Evolutionary conservation across 2,113 vertebrate genomes (phyloP), one percentile per base, ranked within the genome.

Genomic region (Myocastor coypus): DNA sequence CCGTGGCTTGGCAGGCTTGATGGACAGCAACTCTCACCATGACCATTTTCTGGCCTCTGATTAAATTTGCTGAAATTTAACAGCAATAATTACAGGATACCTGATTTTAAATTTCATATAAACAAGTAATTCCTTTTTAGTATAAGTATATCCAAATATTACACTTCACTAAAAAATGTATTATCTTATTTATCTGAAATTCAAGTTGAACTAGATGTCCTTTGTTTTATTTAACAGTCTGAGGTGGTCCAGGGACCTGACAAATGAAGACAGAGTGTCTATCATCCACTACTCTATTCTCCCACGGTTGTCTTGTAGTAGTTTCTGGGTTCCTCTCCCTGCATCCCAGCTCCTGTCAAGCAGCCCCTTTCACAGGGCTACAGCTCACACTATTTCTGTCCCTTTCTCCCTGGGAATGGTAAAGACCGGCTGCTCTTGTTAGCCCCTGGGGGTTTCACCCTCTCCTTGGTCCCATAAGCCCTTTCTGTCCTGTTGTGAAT

Each of bases 81-180:
- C 24, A 66, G 37, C 1, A 88, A n/a, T 22, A 57, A 30, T 11
- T 69, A 68, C 17, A 85, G 17, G 22, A 86, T 32, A 32, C 3
- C 3, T 9, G 52, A 52, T 78, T 75, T 69, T 68, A 88, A 91
- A 95, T 88, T 94, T 77, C 52, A 77, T 28, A 59, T 64, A 46
- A 83, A 81, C 30, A 84, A 55, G 37, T 4, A 73, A 80, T 52
- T 83, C 24, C 34, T 64, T 82, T 86, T 71, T 42, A 63, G 37
- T 22, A 59, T 26, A 80, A 77, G 11, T 34, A 46, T 84, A 11
- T 61, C 19, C 55, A 64, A 77, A 87, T 32, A 81, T 57, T 63
- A 17, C 7, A 87, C 22, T 32, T 0, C 34, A 42, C 57, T 66
- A 68, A 69, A 85, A 61, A 61, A 34, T 5, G 20, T 59, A 40